Conservation (phyloP, 1,140 invertebrate species). For the Cotesia typhae region DNA sequence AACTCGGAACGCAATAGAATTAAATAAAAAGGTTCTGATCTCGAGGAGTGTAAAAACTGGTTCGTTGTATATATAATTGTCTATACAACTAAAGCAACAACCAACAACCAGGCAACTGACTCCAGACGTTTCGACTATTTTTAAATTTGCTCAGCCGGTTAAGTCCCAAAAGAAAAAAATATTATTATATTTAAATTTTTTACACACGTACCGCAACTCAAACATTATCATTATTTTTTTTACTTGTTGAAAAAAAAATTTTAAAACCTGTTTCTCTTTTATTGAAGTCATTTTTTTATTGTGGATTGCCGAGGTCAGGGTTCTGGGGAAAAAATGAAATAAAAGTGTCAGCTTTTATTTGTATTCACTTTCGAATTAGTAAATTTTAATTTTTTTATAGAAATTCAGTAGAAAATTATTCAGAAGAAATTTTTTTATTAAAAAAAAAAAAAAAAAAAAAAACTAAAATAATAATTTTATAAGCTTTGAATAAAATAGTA, state of each 20-base stretch:
- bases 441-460: too few species aligned
- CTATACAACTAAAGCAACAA: too few species aligned
- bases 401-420: too few species aligned
- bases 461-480: too few species aligned
- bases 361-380: too few species aligned
- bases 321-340: neutral
- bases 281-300: slow-evolving; percentile 9
- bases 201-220: slow-evolving; percentile 2
- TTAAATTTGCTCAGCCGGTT: slow-evolving; percentile 20
- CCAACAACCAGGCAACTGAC: slow-evolving; percentile 3
- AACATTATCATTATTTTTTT: slow-evolving; percentile 1
- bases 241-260: neutral
- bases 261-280: slow-evolving; percentile 17
- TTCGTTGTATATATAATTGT: slow-evolving; percentile 28
- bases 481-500: too few species aligned
- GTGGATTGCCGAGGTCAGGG: neutral
- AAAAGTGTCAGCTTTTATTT: too few species aligned
- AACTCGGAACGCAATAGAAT: neutral
- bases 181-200: slow-evolving; percentile 9
- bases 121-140: slow-evolving; percentile 34
- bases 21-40: neutral
- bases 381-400: too few species aligned
- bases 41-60: slow-evolving; percentile 29
- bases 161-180: neutral
- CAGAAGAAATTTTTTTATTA: too few species aligned